Base-by-base conservation (phyloP, 2,797 vertebrate species). In the Cheracebus regulus region DNA sequence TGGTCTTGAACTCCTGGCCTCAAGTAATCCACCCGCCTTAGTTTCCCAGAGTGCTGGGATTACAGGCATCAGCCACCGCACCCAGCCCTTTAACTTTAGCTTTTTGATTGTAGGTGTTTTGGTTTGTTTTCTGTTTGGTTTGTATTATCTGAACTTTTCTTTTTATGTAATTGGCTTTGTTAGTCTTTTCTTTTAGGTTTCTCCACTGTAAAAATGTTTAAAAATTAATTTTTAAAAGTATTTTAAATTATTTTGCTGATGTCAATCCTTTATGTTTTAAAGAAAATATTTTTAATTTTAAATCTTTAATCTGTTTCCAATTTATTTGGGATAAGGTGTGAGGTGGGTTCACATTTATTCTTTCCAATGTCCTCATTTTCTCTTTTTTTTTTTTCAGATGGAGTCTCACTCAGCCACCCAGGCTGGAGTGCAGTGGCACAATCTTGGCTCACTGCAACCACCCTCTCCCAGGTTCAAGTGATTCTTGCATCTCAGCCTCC, bases 181-280 rank as follows among this genome's bases (percentile, higher is more conserved):
- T 64, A 52, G 20, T 72, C 20, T 88, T 86, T 88, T 67, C 5
- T 4, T 90, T 86, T 88, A 64, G 28, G 46, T 46, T 28, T 88
- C 52, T 44, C 22, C 26, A 64, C 30, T 73, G 9, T 44, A 46
- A 86, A 10, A 46, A 58, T 61, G 30, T 78, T 87, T 52, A 50
- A 75, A 70, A 84, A 24, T 6, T 46, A 39, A 10, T 73, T 55
- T 81, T 84, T 67, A 26, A 28, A 76, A 39, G 58, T 46, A 39
- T 6, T 73, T 84, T 81, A 73, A 80, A 57, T 93, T n/a, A 55
- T 73, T 80, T 67, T 76, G 4, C 48, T 50, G 26, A 58, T 28
- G 82, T 85, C 36, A 44, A 46, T 88, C 4, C 24, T 82, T 90
- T 78, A 48, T 67, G 13, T 91, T 72, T 95, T 79, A 93, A 96